Evolutionary conservation across 2,888 invertebrate species (phyloP).

Genomic region (Aphodius sticticus): DNA sequence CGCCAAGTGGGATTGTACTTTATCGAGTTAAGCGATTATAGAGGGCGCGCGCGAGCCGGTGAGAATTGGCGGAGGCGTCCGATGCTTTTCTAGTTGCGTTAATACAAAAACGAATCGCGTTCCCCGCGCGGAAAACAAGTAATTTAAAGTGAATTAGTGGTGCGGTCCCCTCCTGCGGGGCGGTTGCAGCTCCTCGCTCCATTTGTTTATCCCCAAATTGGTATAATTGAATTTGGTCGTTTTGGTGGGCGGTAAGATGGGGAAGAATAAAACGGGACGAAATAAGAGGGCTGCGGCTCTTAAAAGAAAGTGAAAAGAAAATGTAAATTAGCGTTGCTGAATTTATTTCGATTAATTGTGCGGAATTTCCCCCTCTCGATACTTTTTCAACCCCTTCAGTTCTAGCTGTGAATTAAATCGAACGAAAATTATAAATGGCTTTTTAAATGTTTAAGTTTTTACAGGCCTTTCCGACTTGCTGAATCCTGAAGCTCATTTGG

Average conservation of each 20-base stretch:
- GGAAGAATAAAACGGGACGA: neutral
- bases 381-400: neutral
- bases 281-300: neutral
- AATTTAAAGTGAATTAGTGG: neutral
- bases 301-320: neutral
- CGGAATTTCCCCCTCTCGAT: neutral
- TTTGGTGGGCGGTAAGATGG: neutral
- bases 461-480: neutral
- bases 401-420: neutral
- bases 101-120: neutral
- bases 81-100: neutral
- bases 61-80: neutral
- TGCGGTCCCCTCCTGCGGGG: neutral
- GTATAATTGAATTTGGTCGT: neutral
- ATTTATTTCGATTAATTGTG: neutral
- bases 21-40: neutral
- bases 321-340: neutral
- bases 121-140: neutral
- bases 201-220: constrained; percentile 4
- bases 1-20: neutral
- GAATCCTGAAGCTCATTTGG: neutral
- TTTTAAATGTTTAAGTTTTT: neutral
- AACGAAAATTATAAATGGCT: neutral
- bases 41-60: neutral
- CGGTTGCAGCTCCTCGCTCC: neutral